Evolutionary conservation across 2,797 vertebrate species (phyloP).

Genomic region (Centroberyx gerrardi): DNA sequence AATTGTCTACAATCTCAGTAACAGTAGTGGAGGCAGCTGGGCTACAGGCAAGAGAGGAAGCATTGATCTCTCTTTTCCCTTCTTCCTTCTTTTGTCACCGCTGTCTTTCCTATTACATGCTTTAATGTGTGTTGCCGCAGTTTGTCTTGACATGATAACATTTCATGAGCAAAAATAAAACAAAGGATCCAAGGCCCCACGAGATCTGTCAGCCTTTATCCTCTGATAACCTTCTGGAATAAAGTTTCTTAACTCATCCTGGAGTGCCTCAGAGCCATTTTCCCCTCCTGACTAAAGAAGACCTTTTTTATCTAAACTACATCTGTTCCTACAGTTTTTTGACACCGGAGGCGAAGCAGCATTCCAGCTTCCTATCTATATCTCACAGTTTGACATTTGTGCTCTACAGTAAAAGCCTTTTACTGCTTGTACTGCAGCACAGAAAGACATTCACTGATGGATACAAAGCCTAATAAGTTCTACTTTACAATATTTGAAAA

Average conservation of each 20-base stretch:
- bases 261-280: background rate
- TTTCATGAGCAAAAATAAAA: constrained; percentile 30
- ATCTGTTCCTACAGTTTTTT: background rate
- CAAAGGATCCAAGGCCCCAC: background rate
- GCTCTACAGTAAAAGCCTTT: background rate
- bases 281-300: constrained; percentile 5
- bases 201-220: constrained; percentile 21
- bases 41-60: constrained; percentile 29
- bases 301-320: constrained; percentile 18
- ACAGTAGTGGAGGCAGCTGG: background rate
- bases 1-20: constrained; percentile 19
- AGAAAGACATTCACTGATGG: background rate
- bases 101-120: background rate
- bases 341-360: background rate
- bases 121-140: constrained; percentile 14
- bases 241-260: constrained; percentile 23
- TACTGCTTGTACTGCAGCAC: background rate
- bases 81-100: background rate
- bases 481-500: background rate
- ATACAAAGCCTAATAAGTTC: no score
- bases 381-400: background rate
- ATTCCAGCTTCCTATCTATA: background rate
- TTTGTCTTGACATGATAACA: constrained; percentile 8
- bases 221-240: background rate
- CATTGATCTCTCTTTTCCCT: constrained; percentile 12